Conservation (phyloP, 1,140 invertebrate species). For the Lethocerus indicus region DNA sequence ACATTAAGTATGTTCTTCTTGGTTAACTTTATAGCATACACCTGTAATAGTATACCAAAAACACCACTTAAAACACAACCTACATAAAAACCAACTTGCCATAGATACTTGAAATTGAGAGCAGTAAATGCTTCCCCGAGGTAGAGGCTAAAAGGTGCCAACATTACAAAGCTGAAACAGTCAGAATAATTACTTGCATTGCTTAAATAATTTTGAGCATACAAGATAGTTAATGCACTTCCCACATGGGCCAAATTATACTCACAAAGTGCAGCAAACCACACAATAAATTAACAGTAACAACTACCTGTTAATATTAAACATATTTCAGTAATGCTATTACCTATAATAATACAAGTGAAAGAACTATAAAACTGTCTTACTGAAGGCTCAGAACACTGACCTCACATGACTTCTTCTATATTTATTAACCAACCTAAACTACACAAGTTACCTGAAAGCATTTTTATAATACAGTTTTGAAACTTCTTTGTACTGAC, state of each 20-base stretch:
- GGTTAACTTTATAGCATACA: background rate
- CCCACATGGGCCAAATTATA: background rate
- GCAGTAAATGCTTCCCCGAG: constrained; percentile 4
- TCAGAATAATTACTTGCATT: too few relatives aligned
- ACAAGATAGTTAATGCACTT: background rate
- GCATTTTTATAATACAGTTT: constrained; percentile 4
- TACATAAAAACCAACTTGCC: background rate
- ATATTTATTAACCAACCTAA: too few relatives aligned
- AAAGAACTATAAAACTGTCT: too few relatives aligned
- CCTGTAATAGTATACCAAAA: background rate
- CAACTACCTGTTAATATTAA: background rate
- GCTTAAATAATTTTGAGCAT: too few relatives aligned
- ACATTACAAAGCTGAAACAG: constrained; percentile 1
- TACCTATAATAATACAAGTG: background rate
- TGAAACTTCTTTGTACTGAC: background rate
- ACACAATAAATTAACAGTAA: background rate
- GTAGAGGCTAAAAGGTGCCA: constrained; percentile 3
- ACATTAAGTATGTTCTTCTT: background rate
- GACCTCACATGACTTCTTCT: too few relatives aligned
- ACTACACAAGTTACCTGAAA: constrained; percentile 6
- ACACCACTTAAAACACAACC: constrained; percentile 1
- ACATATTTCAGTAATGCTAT: background rate
- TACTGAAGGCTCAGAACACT: too few relatives aligned
- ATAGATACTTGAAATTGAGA: background rate
- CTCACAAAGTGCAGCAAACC: background rate